Evolutionary conservation across 2,888 invertebrate species (phyloP), one percentile per base, ranked within the genome.

Genomic region (Aethes cnicana): DNA sequence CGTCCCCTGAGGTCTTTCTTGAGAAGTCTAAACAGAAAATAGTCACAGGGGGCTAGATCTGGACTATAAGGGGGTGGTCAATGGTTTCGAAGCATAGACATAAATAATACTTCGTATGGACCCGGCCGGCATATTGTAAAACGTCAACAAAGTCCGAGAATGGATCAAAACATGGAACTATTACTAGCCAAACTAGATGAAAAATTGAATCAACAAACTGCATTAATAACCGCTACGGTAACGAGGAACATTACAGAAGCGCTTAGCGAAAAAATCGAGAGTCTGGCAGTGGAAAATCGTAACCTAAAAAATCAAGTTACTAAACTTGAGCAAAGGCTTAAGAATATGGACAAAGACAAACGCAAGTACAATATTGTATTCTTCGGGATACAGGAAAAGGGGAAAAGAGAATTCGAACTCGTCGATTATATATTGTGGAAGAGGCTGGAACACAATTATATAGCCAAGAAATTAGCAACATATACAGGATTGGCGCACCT

Each of bases 341-440:
- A n/a, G 11, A 14, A 3, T 7, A 1, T 42, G 1, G 52, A 55
- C 12, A 50, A 25, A 43, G 47, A 37, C 1, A 37, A 37, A 37
- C 30, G 47, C 18, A 50, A 43, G 23, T 14, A 39, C 9, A 50
- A 55, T 30, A 17, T 55, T n/a, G 16, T 52, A 2, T 42, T 55
- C 5, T 55, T 52, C 20, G 55, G 55, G 11, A 14, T 52, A 1
- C 47, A 55, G n/a, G 52, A 47, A 23, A 47, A 26, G 7, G 55
- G 55, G 25, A 55, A 55, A 36, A 37, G 25, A n/a, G 55, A 55
- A 39, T 5, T 25, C 3, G 50, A 55, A 21, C 25, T 55, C 1
- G 32, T 52, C 1, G 52, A 50, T 16, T 9, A 43, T 26, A 52
- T 55, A 47, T 41, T 16, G 26, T 52, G 37, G 16, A 11, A 12